phyloP scores from a whole-genome alignment of 2,888 invertebrate genomes.

The Sipha maydis region DNA sequence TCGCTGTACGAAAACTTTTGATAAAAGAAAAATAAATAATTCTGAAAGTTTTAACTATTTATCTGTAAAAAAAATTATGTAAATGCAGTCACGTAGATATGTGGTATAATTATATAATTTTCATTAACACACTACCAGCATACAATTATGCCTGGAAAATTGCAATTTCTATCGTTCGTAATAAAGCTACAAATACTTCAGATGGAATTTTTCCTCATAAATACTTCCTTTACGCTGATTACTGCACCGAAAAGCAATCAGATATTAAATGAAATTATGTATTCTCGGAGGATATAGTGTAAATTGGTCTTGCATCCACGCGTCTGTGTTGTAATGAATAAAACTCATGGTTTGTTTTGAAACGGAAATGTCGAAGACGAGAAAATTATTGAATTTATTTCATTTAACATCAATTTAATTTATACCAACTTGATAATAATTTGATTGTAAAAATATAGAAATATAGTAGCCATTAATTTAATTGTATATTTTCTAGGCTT shows the following conservation, averaged over 20 bases:
- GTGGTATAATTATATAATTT: no score
- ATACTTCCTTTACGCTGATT: neutral
- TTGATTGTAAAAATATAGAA: no score
- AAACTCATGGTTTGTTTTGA: neutral
- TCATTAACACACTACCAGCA: no score
- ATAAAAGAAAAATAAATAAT: no score
- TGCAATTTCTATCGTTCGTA: neutral
- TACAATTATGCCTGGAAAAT: neutral
- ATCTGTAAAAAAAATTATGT: no score
- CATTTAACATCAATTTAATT: neutral
- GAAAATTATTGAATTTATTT: neutral
- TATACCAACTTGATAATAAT: no score
- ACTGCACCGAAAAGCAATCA: constrained; percentile 20
- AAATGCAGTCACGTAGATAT: no score
- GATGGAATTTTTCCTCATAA: neutral
- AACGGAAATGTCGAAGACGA: neutral
- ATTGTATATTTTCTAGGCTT: no score
- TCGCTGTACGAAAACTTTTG: no score
- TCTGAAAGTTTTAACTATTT: no score
- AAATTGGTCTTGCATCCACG: neutral
- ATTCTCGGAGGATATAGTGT: constrained; percentile 19
- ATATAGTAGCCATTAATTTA: no score
- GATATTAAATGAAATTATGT: constrained; percentile 30
- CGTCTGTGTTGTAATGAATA: constrained; percentile 12
- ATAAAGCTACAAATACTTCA: neutral